These are phyloP conservation scores for Micromesistius poutassou DNA, from an alignment of 2,797 vertebrate genomes.

Conservation along the genomic window DNA sequence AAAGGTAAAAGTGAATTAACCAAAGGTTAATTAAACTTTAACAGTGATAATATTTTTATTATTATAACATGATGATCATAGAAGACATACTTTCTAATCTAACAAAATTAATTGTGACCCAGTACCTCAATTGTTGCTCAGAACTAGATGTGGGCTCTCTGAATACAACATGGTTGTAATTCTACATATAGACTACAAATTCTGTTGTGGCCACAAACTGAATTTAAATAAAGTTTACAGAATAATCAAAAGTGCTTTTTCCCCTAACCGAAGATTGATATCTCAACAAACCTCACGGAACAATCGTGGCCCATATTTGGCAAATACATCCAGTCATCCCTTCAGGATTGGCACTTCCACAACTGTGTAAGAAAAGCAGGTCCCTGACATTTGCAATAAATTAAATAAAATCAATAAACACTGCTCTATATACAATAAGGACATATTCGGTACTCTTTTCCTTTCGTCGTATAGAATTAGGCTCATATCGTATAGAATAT, in stretches of 20 bases:
- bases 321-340: conserved; percentile 34
- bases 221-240: conserved; percentile 37
- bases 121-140: conserved; percentile 4
- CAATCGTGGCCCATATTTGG: conserved; percentile 40
- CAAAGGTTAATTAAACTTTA: conserved; percentile 1
- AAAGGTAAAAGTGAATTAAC: conserved; percentile 8
- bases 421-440: conserved; percentile 48
- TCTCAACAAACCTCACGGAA: conserved; percentile 52
- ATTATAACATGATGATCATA: conserved; percentile 17
- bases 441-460: conserved; percentile 28
- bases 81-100: conserved; percentile 9
- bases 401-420: conserved; percentile 51
- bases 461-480: conserved; percentile 53
- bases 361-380: conserved; percentile 43
- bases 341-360: conserved; percentile 64
- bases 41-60: conserved; percentile 14
- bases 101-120: not conserved
- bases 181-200: conserved; percentile 7
- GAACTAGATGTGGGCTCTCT: conserved; percentile 7
- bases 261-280: conserved; percentile 63
- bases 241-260: conserved; percentile 63
- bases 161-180: conserved; percentile 6
- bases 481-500: conserved; percentile 51
- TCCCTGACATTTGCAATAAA: conserved; percentile 62
- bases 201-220: conserved; percentile 25